A percentile compares a stretch with the other conserved stretches of the same genome.
phyloP scores from a whole-genome alignment of 2,113 vertebrate genomes.

The Mionectes macconnelli region DNA sequence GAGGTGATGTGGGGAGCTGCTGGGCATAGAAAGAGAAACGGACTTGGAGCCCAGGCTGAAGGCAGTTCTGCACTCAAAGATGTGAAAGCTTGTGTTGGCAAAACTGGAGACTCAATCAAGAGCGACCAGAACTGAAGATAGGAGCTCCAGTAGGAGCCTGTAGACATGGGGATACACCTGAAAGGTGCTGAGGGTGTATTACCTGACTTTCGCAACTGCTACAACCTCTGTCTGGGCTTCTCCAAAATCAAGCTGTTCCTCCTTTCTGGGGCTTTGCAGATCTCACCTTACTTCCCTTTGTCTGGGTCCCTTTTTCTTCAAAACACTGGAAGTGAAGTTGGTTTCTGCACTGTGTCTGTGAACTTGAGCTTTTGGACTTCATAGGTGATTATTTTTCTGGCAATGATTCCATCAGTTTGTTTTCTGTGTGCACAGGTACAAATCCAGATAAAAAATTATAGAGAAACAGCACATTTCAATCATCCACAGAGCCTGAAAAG shows the following conservation, averaged over 20 bases:
- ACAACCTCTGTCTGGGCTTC: background rate
- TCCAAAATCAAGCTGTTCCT: background rate
- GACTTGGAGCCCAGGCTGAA: background rate
- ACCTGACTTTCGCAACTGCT: background rate
- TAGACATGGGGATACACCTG: background rate
- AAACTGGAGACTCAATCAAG: background rate
- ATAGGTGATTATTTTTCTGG: background rate
- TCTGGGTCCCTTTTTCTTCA: background rate
- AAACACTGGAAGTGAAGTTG: background rate
- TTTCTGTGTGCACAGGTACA: background rate
- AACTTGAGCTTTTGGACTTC: background rate
- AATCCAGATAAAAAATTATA: background rate
- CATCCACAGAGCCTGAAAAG: background rate
- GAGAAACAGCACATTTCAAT: background rate
- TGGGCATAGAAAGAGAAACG: background rate
- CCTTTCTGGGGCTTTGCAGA: background rate
- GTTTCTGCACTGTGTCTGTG: background rate
- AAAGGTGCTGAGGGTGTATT: rapidly evolving
- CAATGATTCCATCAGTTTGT: background rate
- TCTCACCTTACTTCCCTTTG: background rate
- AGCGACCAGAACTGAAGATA: background rate
- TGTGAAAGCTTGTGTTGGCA: background rate
- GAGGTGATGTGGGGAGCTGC: background rate
- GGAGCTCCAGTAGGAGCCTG: background rate
- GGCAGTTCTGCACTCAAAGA: background rate